Percentiles rank a stretch among this genome's conserved stretches.
Conservation (phyloP, 2,888 invertebrate species). For the Synanthedon tipuliformis region DNA sequence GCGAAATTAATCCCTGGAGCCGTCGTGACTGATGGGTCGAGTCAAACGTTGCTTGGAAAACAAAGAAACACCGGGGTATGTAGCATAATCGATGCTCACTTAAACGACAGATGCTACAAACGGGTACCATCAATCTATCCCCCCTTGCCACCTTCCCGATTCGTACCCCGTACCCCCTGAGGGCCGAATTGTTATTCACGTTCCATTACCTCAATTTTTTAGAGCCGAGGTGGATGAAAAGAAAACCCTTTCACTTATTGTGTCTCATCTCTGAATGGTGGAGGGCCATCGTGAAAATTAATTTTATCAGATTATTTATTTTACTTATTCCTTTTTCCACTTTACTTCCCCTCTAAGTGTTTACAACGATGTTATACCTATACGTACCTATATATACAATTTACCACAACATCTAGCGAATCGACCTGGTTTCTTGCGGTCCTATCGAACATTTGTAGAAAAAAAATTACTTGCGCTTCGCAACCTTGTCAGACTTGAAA, state of each 20-base stretch:
- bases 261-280: constrained; percentile 54
- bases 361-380: constrained; percentile 8
- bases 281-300: constrained; percentile 51
- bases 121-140: constrained; percentile 64
- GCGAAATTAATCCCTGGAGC: constrained; percentile 47
- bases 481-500: too few species aligned
- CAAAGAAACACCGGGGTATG: constrained; percentile 61
- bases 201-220: constrained; percentile 70
- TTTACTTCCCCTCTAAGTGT: constrained; percentile 13
- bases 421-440: too few species aligned
- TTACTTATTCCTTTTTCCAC: constrained; percentile 16
- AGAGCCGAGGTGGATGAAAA: constrained; percentile 57
- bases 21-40: constrained; percentile 45
- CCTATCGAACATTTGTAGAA: too few species aligned
- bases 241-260: constrained; percentile 65
- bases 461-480: too few species aligned
- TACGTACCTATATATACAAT: too few species aligned
- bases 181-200: constrained; percentile 66
- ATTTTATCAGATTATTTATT: constrained; percentile 49
- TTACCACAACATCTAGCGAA: too few species aligned
- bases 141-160: constrained; percentile 23
- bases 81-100: constrained; percentile 64
- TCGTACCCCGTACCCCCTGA: constrained; percentile 26
- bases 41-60: constrained; percentile 53
- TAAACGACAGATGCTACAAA: constrained; percentile 69